These are phyloP conservation scores for Acanthosepion pharaonis DNA, from an alignment of 2,888 invertebrate genomes.

Conservation along the genomic window DNA sequence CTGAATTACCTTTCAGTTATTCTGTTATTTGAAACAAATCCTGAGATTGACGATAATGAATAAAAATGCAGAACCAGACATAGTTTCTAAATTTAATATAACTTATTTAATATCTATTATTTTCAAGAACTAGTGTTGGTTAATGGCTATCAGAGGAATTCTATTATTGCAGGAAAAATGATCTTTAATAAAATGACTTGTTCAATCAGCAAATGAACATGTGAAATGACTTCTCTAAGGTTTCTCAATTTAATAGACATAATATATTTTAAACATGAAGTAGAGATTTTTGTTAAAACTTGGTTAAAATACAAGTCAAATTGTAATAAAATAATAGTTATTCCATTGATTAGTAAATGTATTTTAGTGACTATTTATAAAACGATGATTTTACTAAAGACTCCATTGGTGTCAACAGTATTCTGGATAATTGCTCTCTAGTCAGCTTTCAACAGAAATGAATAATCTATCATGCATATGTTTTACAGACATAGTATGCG, in stretches of 20 bases:
- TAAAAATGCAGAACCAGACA: neutral
- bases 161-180: neutral
- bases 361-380: too few relatives aligned
- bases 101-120: neutral
- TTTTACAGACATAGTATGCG: too few relatives aligned
- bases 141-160: neutral
- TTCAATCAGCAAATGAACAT: neutral
- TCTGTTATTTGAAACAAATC: neutral
- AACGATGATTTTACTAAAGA: too few relatives aligned
- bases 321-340: too few relatives aligned
- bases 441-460: too few relatives aligned
- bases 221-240: neutral
- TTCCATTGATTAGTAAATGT: too few relatives aligned
- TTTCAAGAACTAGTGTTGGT: neutral
- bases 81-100: neutral
- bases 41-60: neutral
- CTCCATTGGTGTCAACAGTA: too few relatives aligned
- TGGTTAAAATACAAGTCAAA: too few relatives aligned
- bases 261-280: neutral
- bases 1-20: neutral
- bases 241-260: neutral
- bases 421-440: too few relatives aligned
- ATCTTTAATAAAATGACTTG: neutral
- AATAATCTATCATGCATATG: too few relatives aligned
- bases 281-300: too few relatives aligned